Conservation (phyloP, 2,888 invertebrate species). For the Smittia sp. region DNA sequence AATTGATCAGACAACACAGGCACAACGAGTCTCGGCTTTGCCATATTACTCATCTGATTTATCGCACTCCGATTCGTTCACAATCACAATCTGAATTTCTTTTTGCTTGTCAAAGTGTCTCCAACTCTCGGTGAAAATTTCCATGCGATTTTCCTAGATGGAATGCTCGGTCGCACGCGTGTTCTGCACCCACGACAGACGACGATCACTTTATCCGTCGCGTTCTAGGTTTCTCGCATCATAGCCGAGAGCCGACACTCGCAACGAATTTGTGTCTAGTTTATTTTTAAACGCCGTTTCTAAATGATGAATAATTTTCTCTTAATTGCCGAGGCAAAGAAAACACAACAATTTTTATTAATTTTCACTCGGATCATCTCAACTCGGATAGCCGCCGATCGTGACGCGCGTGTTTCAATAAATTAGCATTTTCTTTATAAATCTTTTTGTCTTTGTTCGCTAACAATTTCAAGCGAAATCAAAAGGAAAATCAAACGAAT, state of each 20-base stretch:
- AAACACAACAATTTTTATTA: background rate
- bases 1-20: background rate
- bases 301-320: slow-evolving; percentile 7
- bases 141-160: background rate
- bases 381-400: background rate
- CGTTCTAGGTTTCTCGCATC: background rate
- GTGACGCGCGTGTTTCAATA: background rate
- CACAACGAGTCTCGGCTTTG: background rate
- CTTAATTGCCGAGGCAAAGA: slow-evolving; percentile 1
- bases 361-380: background rate
- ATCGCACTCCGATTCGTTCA: background rate
- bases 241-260: background rate
- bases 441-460: background rate
- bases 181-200: background rate
- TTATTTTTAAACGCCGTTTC: slow-evolving; percentile 11
- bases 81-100: background rate
- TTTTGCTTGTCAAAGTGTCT: background rate
- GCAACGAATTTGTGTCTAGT: background rate
- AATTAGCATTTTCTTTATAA: background rate
- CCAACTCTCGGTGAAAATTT: background rate
- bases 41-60: background rate
- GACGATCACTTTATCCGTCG: background rate
- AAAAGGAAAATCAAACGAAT: background rate
- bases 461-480: background rate
- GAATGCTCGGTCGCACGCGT: background rate